Evolutionary conservation across 2,797 vertebrate species (phyloP).

Genomic region (Pogonophryne albipinna): DNA sequence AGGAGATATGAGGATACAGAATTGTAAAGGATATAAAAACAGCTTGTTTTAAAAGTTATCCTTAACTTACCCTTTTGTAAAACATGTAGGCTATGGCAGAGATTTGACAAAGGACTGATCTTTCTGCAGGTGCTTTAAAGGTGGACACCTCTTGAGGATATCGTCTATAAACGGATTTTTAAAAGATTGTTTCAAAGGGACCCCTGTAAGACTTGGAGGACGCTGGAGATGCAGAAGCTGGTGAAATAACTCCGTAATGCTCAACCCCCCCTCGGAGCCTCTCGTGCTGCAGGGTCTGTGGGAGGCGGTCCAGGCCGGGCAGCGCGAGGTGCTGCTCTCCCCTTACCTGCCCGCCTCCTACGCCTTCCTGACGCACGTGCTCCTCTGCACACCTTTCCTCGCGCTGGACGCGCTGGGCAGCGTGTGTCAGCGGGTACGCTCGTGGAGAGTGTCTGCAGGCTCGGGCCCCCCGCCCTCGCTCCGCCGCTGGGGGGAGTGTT

Average conservation of each 20-base stretch:
- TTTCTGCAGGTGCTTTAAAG: neutral
- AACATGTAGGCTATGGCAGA: neutral
- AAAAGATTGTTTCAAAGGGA: neutral
- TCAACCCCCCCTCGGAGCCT: rapidly evolving
- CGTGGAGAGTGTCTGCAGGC: constrained; percentile 69
- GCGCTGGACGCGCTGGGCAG: constrained; percentile 70
- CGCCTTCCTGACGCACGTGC: constrained; percentile 76
- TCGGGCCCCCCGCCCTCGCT: constrained; percentile 40
- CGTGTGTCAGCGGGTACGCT: constrained; percentile 49
- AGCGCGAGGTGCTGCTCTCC: constrained; percentile 58
- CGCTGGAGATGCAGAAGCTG: neutral
- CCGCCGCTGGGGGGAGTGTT: constrained; percentile 67
- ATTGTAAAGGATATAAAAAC: no score
- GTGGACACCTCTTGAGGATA: neutral
- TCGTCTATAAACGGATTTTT: neutral
- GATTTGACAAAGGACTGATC: neutral
- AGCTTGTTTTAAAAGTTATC: no score
- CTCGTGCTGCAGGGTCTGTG: constrained; percentile 74
- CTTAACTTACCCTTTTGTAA: no score
- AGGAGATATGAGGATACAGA: no score
- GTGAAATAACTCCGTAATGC: constrained; percentile 34
- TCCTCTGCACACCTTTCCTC: constrained; percentile 78
- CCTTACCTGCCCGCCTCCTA: constrained; percentile 63
- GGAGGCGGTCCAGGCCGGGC: constrained; percentile 54
- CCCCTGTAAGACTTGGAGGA: neutral